Evolutionary conservation across 2,113 vertebrate species (phyloP), one percentile per base, ranked within the genome.

Genomic region (Protobothrops flavoviridis): DNA sequence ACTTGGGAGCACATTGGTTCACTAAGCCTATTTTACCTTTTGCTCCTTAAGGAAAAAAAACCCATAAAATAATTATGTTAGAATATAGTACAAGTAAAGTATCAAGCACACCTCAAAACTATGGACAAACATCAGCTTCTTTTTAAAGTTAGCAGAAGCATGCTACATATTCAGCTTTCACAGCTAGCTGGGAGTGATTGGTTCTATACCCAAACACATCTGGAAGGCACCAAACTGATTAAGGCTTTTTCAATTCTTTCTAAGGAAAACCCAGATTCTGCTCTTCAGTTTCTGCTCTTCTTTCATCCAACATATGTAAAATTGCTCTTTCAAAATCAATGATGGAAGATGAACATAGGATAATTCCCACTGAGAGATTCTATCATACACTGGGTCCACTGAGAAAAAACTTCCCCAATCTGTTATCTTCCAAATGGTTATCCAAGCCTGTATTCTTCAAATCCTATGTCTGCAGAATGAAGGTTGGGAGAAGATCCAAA

Each of bases 1-100:
- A 95, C 92, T 97, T 97, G 91, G 95, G 89, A 45, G 24, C 29
- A 74, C 94, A 94, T 55, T 94, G 96, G 91, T 33, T 96, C 89
- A 93, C 69, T 10, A 90, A 92, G 90, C 94, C 26, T 90, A 95
- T 87, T 4, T 89, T 97, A 87, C 93, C 48, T 92, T 97, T 97
- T 94, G 93, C 53, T 94, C 96, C 97, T 97, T 95, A 17, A 94
- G 96, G 4, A 0, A 64, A 4, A 94, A 45, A 90, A 39, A 3
- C 13, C 39, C 53, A 85, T 23, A 52, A 61, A 61, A 24, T n/a
- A 64, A 59, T 64, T 86, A 39, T 5, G 11, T 86, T 59, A 85
- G 26, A 33, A 59, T 48, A 45, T 1, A 12, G 9, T 81, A 26
- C 53, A 4, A n/a, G 23, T 15, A 85, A 86, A 56, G 13, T 20